phyloP scores from a whole-genome alignment of 2,888 invertebrate species.

The Sepiola atlantica region DNA sequence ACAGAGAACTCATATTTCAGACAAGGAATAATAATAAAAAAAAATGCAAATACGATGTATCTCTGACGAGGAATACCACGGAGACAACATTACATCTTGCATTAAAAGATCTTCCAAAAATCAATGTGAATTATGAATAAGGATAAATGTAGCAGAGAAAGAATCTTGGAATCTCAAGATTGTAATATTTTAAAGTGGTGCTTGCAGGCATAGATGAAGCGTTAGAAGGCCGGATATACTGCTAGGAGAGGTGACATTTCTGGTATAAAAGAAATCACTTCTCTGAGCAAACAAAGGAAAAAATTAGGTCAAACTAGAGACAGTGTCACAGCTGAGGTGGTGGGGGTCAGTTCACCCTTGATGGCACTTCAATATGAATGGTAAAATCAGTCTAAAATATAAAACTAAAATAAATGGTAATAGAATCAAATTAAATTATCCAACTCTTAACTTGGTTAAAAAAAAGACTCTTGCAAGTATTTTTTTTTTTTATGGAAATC shows the following conservation, averaged over 20 bases:
- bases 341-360: no score
- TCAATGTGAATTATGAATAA: background rate
- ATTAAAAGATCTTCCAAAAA: background rate
- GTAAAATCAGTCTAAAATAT: no score
- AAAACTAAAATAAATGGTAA: no score
- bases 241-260: background rate
- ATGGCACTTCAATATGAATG: no score
- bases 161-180: background rate
- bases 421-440: no score
- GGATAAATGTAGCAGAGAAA: background rate
- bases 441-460: no score
- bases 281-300: background rate
- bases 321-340: no score
- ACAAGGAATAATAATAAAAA: background rate
- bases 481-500: no score
- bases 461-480: no score
- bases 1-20: background rate
- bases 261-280: background rate
- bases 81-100: background rate
- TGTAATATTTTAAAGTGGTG: conserved; percentile 2
- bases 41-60: background rate
- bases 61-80: background rate
- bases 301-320: background rate
- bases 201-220: background rate
- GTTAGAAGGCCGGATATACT: background rate